Evolutionary conservation across 1,140 invertebrate species (phyloP), one percentile per base, ranked within the genome.

Genomic region (Meloidogyne chitwoodi): DNA sequence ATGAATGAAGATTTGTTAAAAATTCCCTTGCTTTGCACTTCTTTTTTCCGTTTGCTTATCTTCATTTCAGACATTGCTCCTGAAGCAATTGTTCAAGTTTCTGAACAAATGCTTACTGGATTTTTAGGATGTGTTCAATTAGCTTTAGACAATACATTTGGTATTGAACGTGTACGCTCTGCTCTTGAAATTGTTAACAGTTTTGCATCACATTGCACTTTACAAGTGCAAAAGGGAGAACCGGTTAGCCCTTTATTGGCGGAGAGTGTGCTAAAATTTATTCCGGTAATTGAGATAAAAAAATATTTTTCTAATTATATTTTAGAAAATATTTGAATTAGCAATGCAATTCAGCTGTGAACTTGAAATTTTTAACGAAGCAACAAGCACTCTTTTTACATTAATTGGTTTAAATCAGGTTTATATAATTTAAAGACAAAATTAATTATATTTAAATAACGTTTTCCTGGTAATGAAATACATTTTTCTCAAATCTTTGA

Each of bases 1-100:
- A 77, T 77, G 76, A 77, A 22, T 16, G 76, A 77, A 31, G 67
- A 77, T 44, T 38, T 77, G 61, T 26, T 77, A 62, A 76, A 75
- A 56, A 69, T 77, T 38, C 76, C 76, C 1, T 38, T 48, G 8
- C 29, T 77, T 22, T 77, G 76, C 22, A 62, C 74, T 34, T 77
- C 74, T 24, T 77, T 77, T 44, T 77, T 77, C 63, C 76, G 76
- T 34, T 64, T 77, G 3, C 75, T 77, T 19, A 38, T 77, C 29
- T 78, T 68, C 31, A 34, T 77, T 56, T 76, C 72, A 27, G 76
- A 77, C 27, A 22, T 78, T 41, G 76, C 76, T 29, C 56, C 75
- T 6, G 69, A 77, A 27, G 74, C 73, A 29, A 68, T 77, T 26
- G 63, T 61, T 4, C 63, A 78, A 38, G 61, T 74, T 31, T 22